phyloP scores from a whole-genome alignment of 2,888 invertebrate species.

The Tanytarsus gracilentus region DNA sequence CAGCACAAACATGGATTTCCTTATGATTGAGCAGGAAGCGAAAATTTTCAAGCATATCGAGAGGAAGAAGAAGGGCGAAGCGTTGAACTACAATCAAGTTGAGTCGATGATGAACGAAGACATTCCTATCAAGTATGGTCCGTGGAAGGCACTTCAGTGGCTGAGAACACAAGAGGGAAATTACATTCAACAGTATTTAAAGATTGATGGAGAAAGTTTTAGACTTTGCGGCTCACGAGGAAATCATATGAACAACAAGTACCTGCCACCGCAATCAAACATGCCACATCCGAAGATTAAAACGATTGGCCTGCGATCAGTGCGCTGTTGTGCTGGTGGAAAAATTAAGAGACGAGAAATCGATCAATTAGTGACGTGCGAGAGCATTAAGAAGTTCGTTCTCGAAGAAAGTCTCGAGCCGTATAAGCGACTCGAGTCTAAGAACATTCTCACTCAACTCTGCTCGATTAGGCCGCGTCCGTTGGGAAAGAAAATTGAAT shows the following conservation, averaged over 20 bases:
- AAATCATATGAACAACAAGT: not conserved
- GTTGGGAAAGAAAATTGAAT: constrained; percentile 1
- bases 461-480: constrained; percentile 17
- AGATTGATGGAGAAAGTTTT: not conserved
- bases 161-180: constrained; percentile 5
- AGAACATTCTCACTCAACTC: not conserved
- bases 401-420: not conserved
- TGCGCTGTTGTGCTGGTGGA: constrained; percentile 13
- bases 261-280: not conserved
- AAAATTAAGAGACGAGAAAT: not conserved
- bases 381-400: constrained; percentile 1
- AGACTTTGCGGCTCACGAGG: constrained; percentile 8
- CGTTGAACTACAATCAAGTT: not conserved
- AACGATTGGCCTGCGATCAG: not conserved
- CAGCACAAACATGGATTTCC: constrained; percentile 37
- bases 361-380: not conserved
- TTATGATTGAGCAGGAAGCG: constrained; percentile 42
- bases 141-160: constrained; percentile 15
- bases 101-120: not conserved
- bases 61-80: constrained; percentile 22
- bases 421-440: not conserved
- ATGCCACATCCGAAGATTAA: not conserved
- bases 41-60: constrained; percentile 35
- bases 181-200: not conserved
- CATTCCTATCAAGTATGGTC: constrained; percentile 1